Evolutionary conservation across 1,140 invertebrate genomes (phyloP), one percentile per base, ranked within the genome.

Genomic region (Brachionus plicatilis): DNA sequence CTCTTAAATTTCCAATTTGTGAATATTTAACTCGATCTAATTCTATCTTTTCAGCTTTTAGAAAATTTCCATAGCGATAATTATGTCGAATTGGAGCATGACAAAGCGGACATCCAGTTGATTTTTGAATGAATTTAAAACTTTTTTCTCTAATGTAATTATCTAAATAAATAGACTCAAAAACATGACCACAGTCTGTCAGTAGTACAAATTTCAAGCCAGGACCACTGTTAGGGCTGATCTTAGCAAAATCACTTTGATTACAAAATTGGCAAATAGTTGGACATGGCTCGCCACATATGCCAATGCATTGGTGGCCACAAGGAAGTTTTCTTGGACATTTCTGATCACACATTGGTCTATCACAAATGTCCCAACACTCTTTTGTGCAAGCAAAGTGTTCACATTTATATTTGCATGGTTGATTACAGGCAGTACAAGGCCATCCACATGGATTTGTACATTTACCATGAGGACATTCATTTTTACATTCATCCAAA

Each of bases 61-160:
- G 37, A 3, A 75, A 66, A 45, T 53, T 56, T n/a, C 24, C 20
- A 72, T 72, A 75, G 45, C 68, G 88, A 11, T 90, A 86, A 85
- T 91, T 92, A 85, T 90, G 91, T 24, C 90, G 89, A 20, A 94
- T 92, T 0, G 91, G 88, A n/a, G 91, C 91, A 80, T 92, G 92
- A 86, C 93, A 94, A 84, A 87, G 88, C 5, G 93, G 93, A 87
- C 93, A 94, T 1, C 85, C 75, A 85, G 92, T 92, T 83, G 92
- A 88, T 17, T 89, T 85, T 91, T 75, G 9, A 45, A 12, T 29
- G 6, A 12, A 11, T 72, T 7, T 90, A 86, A 1, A 87, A 12
- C 7, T 12, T 84, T 50, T 76, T 86, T 20, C 88, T 86, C 12
- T 70, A 86, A 92, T 88, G 88, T 92, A 91, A 50, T 86, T 87